phyloP scores from a whole-genome alignment of 2,113 vertebrate genomes.

The Sapayoa aenigma region DNA sequence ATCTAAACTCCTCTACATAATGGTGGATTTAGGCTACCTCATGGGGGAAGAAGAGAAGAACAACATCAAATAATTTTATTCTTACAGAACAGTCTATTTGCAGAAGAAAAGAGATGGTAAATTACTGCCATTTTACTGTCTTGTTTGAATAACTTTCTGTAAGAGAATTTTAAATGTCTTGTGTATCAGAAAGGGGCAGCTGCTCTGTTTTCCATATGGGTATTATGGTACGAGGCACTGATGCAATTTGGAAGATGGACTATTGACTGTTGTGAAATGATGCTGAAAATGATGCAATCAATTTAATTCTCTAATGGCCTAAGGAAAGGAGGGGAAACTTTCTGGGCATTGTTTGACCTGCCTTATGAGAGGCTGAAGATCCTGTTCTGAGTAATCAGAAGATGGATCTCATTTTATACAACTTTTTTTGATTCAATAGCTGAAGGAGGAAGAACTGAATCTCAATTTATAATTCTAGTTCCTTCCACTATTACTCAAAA shows the following conservation, averaged over 20 bases:
- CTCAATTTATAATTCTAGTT: background rate
- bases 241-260: constrained; percentile 40
- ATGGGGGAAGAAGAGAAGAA: background rate
- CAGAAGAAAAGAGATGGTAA: background rate
- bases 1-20: background rate
- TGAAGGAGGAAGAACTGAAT: background rate
- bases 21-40: background rate
- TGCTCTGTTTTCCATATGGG: background rate
- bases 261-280: constrained; percentile 57
- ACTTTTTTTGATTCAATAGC: background rate
- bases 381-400: constrained; percentile 28
- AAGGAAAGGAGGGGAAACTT: constrained; percentile 41
- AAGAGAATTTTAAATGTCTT: constrained; percentile 17
- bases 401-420: background rate
- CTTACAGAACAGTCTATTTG: background rate
- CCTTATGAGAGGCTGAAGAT: background rate
- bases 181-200: constrained; percentile 10
- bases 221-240: background rate
- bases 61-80: constrained; percentile 1
- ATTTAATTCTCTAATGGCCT: constrained; percentile 48
- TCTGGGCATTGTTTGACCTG: constrained; percentile 41
- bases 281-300: constrained; percentile 45
- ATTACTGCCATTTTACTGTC: constrained; percentile 12
- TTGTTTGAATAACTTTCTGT: constrained; percentile 33
- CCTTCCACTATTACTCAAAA: constrained; percentile 20